Evolutionary conservation across 2,888 invertebrate species (phyloP).

Genomic region (Spisula subtruncata): DNA sequence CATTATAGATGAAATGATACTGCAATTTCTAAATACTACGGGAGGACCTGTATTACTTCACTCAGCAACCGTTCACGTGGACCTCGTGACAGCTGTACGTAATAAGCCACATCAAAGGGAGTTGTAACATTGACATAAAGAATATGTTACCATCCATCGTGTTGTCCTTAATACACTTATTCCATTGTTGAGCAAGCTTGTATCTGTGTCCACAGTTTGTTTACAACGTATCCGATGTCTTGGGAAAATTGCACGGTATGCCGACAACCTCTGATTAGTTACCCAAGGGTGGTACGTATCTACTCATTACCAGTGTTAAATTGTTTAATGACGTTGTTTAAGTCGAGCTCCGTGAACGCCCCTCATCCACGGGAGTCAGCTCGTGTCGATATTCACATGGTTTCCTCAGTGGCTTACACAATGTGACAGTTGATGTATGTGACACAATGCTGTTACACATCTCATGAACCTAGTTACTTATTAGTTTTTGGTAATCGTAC

Average conservation of each 20-base stretch:
- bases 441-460: not conserved
- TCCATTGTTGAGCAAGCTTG: conserved; percentile 4
- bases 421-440: not conserved
- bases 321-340: conserved; percentile 8
- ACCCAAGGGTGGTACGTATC: not conserved
- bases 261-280: conserved; percentile 30
- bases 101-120: conserved; percentile 30
- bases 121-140: not conserved
- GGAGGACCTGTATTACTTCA: not conserved
- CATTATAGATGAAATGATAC: conserved; percentile 1
- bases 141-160: conserved; percentile 13
- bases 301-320: conserved; percentile 19
- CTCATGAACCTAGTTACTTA: too few relatives aligned
- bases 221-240: conserved; percentile 36
- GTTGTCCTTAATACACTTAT: conserved; percentile 9
- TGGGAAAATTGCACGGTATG: conserved; percentile 43
- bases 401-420: not conserved
- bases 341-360: not conserved
- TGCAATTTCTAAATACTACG: not conserved
- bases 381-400: conserved; percentile 19
- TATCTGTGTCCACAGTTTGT: conserved; percentile 32
- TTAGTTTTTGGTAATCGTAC: too few relatives aligned
- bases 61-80: not conserved
- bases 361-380: conserved; percentile 18
- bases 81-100: conserved; percentile 11